Percentiles rank a stretch among this genome's conserved stretches.
Evolutionary conservation across 2,797 vertebrate genomes (phyloP).

Genomic region (Sorex maritimensis): DNA sequence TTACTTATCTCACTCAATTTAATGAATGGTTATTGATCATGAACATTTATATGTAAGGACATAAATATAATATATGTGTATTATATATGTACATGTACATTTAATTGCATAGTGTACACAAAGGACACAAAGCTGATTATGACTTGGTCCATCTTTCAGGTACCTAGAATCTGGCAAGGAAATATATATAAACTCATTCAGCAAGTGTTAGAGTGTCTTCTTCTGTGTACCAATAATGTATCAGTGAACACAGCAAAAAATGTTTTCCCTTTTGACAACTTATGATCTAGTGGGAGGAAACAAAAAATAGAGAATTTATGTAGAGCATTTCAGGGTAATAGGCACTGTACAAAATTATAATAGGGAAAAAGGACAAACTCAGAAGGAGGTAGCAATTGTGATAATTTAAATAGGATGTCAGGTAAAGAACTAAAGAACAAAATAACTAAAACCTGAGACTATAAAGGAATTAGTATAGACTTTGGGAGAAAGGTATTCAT

Average conservation of each 20-base stretch:
- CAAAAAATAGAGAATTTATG: neutral
- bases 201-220: slow-evolving; percentile 24
- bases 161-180: neutral
- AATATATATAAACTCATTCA: slow-evolving; percentile 43
- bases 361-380: neutral
- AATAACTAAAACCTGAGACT: neutral
- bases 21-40: neutral
- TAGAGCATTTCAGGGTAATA: slow-evolving; percentile 15
- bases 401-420: neutral
- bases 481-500: neutral
- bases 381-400: neutral
- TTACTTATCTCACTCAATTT: slow-evolving; percentile 2
- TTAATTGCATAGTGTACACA: neutral
- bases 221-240: neutral
- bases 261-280: slow-evolving; percentile 25
- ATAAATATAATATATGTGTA: neutral
- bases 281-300: neutral
- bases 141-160: neutral
- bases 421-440: neutral
- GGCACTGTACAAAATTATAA: slow-evolving; percentile 18
- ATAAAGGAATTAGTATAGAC: neutral
- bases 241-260: neutral
- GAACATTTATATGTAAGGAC: neutral
- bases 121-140: slow-evolving; percentile 28
- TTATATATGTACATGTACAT: neutral